A percentile compares a stretch with the other conserved stretches of the same genome.
Evolutionary conservation across 2,113 vertebrate genomes (phyloP).

Genomic region (Ascaphus truei): DNA sequence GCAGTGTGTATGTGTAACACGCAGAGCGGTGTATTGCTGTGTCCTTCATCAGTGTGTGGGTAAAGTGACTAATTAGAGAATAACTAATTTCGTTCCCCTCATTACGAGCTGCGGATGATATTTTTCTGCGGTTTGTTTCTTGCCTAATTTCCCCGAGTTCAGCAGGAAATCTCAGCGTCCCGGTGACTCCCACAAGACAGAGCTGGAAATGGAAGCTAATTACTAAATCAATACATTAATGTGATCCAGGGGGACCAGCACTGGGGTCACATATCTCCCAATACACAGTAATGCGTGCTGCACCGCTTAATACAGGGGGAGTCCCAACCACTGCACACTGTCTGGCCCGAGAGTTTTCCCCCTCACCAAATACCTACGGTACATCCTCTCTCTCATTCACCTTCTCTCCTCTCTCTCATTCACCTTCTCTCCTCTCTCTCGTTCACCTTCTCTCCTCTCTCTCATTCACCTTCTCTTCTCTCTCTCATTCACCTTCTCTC

Average conservation of each 20-base stretch:
- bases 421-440: not conserved
- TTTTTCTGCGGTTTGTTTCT: slow-evolving; percentile 8
- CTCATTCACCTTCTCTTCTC: not conserved
- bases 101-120: slow-evolving; percentile 4
- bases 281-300: slow-evolving; percentile 27
- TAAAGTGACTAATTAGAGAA: slow-evolving; percentile 3
- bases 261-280: slow-evolving; percentile 29
- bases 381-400: too few species aligned
- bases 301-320: not conserved
- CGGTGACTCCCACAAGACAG: slow-evolving; percentile 25
- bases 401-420: not conserved
- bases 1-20: too few species aligned
- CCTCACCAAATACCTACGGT: too few species aligned
- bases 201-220: slow-evolving; percentile 33
- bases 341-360: too few species aligned
- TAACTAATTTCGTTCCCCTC: slow-evolving; percentile 5
- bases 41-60: too few species aligned
- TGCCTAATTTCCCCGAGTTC: slow-evolving; percentile 26
- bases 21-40: too few species aligned
- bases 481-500: too few species aligned
- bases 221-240: slow-evolving; percentile 37
- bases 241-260: slow-evolving; percentile 29
- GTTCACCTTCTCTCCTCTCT: not conserved
- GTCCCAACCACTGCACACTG: not conserved
- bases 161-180: slow-evolving; percentile 32